Percentiles rank a stretch among this genome's conserved stretches.
Conservation (phyloP, 2,797 vertebrate species). For the Bovichtus diacanthus region DNA sequence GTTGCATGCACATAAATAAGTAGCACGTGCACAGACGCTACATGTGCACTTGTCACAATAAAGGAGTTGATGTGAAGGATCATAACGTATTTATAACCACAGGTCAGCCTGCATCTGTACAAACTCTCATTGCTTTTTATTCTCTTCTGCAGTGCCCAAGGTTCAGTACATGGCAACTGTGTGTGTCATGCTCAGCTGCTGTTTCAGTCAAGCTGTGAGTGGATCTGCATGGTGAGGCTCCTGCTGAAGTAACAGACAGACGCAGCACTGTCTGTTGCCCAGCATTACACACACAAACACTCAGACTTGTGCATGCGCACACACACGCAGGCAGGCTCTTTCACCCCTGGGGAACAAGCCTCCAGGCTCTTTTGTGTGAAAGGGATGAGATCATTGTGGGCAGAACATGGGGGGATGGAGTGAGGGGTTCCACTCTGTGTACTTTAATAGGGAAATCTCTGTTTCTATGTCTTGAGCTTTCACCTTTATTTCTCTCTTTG, state of each 20-base stretch:
- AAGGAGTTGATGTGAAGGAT: background rate
- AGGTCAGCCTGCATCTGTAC: background rate
- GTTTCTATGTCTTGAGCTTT: background rate
- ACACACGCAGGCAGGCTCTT: slow-evolving; percentile 50
- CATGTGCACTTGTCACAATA: background rate
- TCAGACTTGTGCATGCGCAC: slow-evolving; percentile 13
- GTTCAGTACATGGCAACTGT: slow-evolving; percentile 1
- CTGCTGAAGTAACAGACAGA: slow-evolving; percentile 62
- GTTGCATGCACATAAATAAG: background rate
- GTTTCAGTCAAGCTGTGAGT: slow-evolving; percentile 50
- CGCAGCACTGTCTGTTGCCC: slow-evolving; percentile 65
- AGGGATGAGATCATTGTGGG: slow-evolving; percentile 76
- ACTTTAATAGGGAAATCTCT: slow-evolving; percentile 44
- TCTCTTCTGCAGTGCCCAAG: background rate
- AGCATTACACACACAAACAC: slow-evolving; percentile 31
- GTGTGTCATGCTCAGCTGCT: slow-evolving; percentile 56
- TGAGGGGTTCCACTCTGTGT: slow-evolving; percentile 45
- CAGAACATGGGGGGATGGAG: slow-evolving; percentile 57
- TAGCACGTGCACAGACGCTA: background rate
- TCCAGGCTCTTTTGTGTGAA: slow-evolving; percentile 79
- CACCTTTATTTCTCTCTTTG: background rate
- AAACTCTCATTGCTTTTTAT: slow-evolving; percentile 1
- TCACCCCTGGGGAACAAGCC: slow-evolving; percentile 63
- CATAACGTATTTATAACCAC: background rate
- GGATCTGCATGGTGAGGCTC: slow-evolving; percentile 43